Percentiles rank a stretch among this genome's conserved stretches.
phyloP scores from a whole-genome alignment of 2,113 vertebrate genomes.

The Romanogobio albipinnatus region DNA sequence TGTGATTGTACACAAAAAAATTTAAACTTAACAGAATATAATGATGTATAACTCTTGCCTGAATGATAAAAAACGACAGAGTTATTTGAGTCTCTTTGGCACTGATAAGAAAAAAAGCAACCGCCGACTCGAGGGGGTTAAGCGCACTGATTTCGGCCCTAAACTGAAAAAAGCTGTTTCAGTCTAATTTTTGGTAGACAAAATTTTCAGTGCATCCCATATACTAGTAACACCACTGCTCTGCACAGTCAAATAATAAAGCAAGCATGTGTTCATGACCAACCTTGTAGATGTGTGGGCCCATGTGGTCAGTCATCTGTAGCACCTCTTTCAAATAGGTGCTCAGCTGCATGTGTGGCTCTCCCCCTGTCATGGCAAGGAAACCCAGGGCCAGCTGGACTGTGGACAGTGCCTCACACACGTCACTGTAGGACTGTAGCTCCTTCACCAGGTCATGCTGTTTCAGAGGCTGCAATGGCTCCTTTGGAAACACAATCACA shows the following conservation, averaged over 20 bases:
- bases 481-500: slow-evolving; percentile 69
- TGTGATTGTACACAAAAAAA: too few species aligned
- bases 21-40: too few species aligned
- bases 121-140: too few species aligned
- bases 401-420: slow-evolving; percentile 87
- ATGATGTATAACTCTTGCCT: too few species aligned
- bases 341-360: slow-evolving; percentile 77
- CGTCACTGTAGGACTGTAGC: slow-evolving; percentile 88
- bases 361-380: slow-evolving; percentile 85
- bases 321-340: slow-evolving; percentile 81
- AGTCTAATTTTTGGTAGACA: too few species aligned
- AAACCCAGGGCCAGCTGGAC: slow-evolving; percentile 87
- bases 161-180: too few species aligned
- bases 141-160: too few species aligned
- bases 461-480: slow-evolving; percentile 75
- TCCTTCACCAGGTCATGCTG: slow-evolving; percentile 78
- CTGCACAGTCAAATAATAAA: neutral
- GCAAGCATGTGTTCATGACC: slow-evolving; percentile 38
- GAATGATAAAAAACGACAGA: too few species aligned
- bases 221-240: neutral
- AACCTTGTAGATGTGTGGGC: slow-evolving; percentile 83
- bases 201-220: neutral
- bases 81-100: too few species aligned
- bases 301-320: slow-evolving; percentile 85
- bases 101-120: too few species aligned